Evolutionary conservation across 2,797 vertebrate species (phyloP).

Genomic region (Ambastaia sidthimunki): DNA sequence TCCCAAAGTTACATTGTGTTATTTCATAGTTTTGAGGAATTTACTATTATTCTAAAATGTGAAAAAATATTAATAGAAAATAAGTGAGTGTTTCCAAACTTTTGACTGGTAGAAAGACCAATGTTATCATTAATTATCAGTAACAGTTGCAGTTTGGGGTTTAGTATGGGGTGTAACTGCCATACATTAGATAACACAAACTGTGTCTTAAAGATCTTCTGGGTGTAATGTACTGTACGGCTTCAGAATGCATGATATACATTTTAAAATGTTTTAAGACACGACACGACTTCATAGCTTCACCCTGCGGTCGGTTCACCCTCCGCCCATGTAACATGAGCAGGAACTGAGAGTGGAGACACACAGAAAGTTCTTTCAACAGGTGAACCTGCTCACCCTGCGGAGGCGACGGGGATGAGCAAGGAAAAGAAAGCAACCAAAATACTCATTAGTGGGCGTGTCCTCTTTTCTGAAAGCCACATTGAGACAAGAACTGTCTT

Average conservation of each 20-base stretch:
- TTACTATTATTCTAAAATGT: too few relatives aligned
- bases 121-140: too few relatives aligned
- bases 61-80: too few relatives aligned
- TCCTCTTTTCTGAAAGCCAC: slow-evolving; percentile 17
- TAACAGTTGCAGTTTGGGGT: neutral
- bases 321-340: neutral
- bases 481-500: slow-evolving; percentile 22
- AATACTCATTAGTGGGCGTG: slow-evolving; percentile 43
- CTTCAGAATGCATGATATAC: neutral
- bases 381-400: slow-evolving; percentile 48
- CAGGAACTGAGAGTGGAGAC: neutral
- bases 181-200: neutral
- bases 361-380: slow-evolving; percentile 21
- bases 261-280: neutral
- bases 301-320: neutral
- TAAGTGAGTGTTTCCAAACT: too few relatives aligned
- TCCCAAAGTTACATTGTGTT: too few relatives aligned
- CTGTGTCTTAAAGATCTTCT: neutral
- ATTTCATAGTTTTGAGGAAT: too few relatives aligned
- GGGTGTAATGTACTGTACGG: neutral
- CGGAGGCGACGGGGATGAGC: slow-evolving; percentile 47
- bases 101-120: too few relatives aligned
- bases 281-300: neutral
- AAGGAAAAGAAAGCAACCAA: slow-evolving; percentile 41
- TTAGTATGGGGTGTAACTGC: neutral